Evolutionary conservation across 2,888 invertebrate species (phyloP).

Genomic region (Ptilodon capucinus): DNA sequence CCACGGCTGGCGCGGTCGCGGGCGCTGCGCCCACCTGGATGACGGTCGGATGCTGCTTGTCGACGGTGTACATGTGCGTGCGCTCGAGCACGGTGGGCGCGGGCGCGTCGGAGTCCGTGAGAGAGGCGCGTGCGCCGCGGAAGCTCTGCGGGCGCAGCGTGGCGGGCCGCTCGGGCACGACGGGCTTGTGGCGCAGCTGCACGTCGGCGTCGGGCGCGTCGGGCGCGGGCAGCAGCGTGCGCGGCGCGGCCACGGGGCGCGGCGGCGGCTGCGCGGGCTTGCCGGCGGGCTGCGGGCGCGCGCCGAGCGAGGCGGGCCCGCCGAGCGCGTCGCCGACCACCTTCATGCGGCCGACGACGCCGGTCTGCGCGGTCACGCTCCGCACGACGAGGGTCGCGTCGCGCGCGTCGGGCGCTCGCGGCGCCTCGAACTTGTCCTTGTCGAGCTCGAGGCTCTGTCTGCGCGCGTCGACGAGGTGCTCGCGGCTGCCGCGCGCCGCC

Average conservation of each 20-base stretch:
- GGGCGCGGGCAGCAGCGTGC: slow-evolving; percentile 56
- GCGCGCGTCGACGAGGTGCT: slow-evolving; percentile 68
- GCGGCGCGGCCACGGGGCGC: slow-evolving; percentile 76
- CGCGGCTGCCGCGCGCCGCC: slow-evolving; percentile 65
- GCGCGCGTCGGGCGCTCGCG: slow-evolving; percentile 36
- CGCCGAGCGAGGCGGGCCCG: slow-evolving; percentile 65
- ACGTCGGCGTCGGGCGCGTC: slow-evolving; percentile 58
- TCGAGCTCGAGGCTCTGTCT: slow-evolving; percentile 82
- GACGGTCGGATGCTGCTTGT: slow-evolving; percentile 89
- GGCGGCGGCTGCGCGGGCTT: slow-evolving; percentile 62
- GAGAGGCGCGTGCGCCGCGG: slow-evolving; percentile 65
- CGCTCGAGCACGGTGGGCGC: slow-evolving; percentile 83
- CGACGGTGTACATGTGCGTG: slow-evolving; percentile 87
- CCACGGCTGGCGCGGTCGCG: slow-evolving; percentile 17
- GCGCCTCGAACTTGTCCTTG: slow-evolving; percentile 67
- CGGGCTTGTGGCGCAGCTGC: slow-evolving; percentile 87
- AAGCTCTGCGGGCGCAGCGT: slow-evolving; percentile 84
- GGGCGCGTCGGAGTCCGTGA: slow-evolving; percentile 41
- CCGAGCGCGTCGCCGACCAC: slow-evolving; percentile 55
- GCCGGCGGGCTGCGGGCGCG: slow-evolving; percentile 32
- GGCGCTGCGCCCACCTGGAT: slow-evolving; percentile 78
- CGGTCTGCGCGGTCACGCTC: slow-evolving; percentile 72
- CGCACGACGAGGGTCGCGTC: slow-evolving; percentile 62
- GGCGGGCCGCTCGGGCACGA: slow-evolving; percentile 91
- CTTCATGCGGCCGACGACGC: slow-evolving; percentile 68